Evolutionary conservation across 1,140 invertebrate species (phyloP).

Genomic region (Hycleus cichorii): DNA sequence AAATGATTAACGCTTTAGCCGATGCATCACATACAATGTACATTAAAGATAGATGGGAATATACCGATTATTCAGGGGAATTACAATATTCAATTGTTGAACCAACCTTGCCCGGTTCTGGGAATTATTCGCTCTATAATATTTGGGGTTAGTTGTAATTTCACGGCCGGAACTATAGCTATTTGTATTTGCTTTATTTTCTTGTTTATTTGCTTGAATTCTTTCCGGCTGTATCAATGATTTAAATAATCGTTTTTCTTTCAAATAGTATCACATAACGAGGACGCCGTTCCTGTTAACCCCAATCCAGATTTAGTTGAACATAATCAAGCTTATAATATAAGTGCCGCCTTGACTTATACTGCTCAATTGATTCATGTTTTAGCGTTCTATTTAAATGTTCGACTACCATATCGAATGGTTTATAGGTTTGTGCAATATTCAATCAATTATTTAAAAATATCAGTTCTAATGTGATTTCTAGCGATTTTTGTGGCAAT

Average conservation of each 20-base stretch:
- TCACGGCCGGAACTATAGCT: not conserved
- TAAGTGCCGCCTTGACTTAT: slow-evolving; percentile 71
- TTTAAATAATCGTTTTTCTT: slow-evolving; percentile 6
- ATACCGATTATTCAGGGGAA: slow-evolving; percentile 57
- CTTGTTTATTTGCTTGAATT: not conserved
- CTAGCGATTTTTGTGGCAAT: slow-evolving; percentile 65
- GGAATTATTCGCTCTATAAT: slow-evolving; percentile 70
- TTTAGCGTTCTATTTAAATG: slow-evolving; percentile 68
- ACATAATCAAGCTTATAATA: slow-evolving; percentile 62
- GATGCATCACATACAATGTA: slow-evolving; percentile 70
- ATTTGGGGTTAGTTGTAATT: slow-evolving; percentile 53
- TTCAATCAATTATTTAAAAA: not conserved
- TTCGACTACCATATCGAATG: slow-evolving; percentile 66
- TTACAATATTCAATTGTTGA: slow-evolving; percentile 66
- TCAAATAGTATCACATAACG: slow-evolving; percentile 52
- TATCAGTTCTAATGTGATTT: slow-evolving; percentile 32
- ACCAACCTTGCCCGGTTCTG: slow-evolving; percentile 65
- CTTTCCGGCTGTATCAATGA: not conserved
- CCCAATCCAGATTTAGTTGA: slow-evolving; percentile 44
- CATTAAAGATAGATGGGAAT: slow-evolving; percentile 66
- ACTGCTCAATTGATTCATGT: slow-evolving; percentile 74
- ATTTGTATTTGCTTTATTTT: not conserved
- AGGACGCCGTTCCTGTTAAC: slow-evolving; percentile 52
- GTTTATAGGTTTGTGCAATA: slow-evolving; percentile 55
- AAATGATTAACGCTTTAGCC: slow-evolving; percentile 61